Conservation (phyloP, 1,140 invertebrate species). For the Cepaea nemoralis region DNA sequence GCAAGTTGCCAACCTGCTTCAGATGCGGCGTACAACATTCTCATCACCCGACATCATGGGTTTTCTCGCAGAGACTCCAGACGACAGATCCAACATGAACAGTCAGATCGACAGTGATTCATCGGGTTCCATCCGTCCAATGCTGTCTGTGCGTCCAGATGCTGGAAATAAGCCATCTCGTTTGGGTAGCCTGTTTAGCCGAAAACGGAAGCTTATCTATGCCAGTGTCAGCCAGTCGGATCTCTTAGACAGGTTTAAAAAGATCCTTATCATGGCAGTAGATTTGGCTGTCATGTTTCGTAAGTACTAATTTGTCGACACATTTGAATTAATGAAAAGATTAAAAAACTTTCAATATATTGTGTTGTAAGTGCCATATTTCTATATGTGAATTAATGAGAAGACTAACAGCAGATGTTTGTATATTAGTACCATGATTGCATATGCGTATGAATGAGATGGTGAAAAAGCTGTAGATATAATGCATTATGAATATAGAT, state of each 20-base stretch:
- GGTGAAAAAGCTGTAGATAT: too few relatives aligned
- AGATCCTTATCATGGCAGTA: conserved; percentile 70
- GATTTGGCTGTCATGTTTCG: conserved; percentile 73
- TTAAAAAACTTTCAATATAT: too few relatives aligned
- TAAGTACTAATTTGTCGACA: conserved; percentile 56
- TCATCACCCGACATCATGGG: conserved; percentile 34
- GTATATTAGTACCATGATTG: too few relatives aligned
- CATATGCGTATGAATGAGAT: too few relatives aligned
- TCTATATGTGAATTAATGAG: too few relatives aligned
- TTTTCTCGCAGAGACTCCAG: conserved; percentile 28
- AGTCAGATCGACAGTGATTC: conserved; percentile 24
- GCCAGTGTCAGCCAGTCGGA: conserved; percentile 64
- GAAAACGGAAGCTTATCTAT: conserved; percentile 53
- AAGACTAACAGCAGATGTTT: too few relatives aligned
- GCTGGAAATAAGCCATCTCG: conserved; percentile 21
- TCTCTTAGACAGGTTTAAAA: conserved; percentile 73
- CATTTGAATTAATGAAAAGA: too few relatives aligned
- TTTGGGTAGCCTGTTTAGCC: conserved; percentile 44
- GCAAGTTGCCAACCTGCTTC: not conserved
- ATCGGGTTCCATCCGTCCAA: not conserved
- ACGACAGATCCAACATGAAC: conserved; percentile 21
- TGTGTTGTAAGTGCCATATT: too few relatives aligned
- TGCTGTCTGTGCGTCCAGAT: not conserved
- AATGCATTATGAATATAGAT: too few relatives aligned
- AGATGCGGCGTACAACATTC: conserved; percentile 27